phyloP scores from a whole-genome alignment of 2,113 vertebrate genomes.

The Anarhynchus alexandrinus region DNA sequence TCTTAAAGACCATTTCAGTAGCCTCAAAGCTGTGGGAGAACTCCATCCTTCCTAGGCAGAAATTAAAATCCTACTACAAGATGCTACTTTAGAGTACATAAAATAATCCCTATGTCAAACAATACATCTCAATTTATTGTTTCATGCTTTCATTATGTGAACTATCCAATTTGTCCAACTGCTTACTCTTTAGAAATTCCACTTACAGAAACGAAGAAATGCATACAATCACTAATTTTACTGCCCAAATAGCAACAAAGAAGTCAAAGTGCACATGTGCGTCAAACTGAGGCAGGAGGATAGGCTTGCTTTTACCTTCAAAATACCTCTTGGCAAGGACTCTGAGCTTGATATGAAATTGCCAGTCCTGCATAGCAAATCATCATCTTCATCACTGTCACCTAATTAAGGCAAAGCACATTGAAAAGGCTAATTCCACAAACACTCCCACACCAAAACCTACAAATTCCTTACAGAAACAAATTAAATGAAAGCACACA shows the following conservation, averaged over 20 bases:
- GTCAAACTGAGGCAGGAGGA: background rate
- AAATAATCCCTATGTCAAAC: background rate
- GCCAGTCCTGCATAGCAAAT: slow-evolving; percentile 86
- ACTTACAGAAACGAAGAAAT: background rate
- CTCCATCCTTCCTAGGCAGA: background rate
- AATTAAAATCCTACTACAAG: background rate
- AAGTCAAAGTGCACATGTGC: accelerated
- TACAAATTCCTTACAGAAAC: background rate
- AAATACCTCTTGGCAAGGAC: slow-evolving; percentile 80
- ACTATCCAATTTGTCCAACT: background rate
- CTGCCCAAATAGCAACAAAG: background rate
- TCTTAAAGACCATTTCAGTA: background rate
- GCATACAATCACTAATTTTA: background rate
- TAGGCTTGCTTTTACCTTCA: slow-evolving; percentile 76
- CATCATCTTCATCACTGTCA: slow-evolving; percentile 77
- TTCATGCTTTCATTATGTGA: accelerated
- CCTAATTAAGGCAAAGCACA: slow-evolving; percentile 52
- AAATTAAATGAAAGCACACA: background rate
- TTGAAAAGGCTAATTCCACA: background rate
- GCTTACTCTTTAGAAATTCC: background rate
- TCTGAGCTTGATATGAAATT: slow-evolving; percentile 83
- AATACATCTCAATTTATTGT: background rate
- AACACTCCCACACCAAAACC: background rate
- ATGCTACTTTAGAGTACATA: background rate
- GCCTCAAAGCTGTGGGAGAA: background rate